phyloP scores from a whole-genome alignment of 1,140 invertebrate species.

The Drosophila burlai region DNA sequence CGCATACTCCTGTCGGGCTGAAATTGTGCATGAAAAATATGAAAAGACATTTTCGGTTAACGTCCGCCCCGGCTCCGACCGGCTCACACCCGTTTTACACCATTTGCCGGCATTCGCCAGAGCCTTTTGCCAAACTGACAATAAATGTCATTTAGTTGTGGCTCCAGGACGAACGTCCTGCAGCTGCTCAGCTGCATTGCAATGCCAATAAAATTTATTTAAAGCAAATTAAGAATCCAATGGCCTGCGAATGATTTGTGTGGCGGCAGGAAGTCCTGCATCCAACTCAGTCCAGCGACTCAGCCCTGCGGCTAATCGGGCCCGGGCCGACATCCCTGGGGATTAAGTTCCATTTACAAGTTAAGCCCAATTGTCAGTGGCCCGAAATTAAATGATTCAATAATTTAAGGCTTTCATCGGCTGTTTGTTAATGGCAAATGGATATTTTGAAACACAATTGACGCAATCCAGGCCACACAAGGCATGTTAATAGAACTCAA shows the following conservation, averaged over 20 bases:
- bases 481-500: too few species aligned
- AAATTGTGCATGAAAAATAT: conserved; percentile 81
- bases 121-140: conserved; percentile 58
- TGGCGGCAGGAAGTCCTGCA: conserved; percentile 11
- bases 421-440: neutral
- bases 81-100: neutral
- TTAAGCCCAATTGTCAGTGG: conserved; percentile 29
- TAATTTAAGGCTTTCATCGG: conserved; percentile 31
- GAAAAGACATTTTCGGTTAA: conserved; percentile 74
- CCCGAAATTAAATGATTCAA: conserved; percentile 32
- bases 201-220: conserved; percentile 77
- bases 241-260: conserved; percentile 67
- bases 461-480: neutral
- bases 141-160: conserved; percentile 79
- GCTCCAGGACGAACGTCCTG: conserved; percentile 12
- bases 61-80: conserved; percentile 13
- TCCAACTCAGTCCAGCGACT: too few species aligned
- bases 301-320: conserved; percentile 32
- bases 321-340: conserved; percentile 11
- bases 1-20: conserved; percentile 21
- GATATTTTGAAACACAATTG: neutral
- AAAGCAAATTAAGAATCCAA: conserved; percentile 71
- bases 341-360: conserved; percentile 35
- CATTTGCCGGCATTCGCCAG: neutral
- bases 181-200: conserved; percentile 57